These are phyloP conservation scores for Osmoderma eremita DNA, from an alignment of 2,888 invertebrate genomes.

Conservation along the genomic window DNA sequence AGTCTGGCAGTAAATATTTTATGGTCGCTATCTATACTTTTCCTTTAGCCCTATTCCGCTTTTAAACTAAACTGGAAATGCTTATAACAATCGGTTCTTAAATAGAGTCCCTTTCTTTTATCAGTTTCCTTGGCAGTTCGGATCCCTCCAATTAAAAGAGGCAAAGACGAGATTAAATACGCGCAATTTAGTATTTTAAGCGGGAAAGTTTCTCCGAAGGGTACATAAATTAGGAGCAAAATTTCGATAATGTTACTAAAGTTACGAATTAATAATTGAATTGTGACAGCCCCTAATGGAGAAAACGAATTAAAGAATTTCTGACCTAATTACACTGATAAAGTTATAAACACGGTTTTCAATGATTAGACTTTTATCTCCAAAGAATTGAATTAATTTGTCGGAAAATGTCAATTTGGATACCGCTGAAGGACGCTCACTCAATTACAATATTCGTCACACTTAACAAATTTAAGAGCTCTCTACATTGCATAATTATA, in stretches of 20 bases:
- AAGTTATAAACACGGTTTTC: constrained; percentile 7
- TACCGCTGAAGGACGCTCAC: background rate
- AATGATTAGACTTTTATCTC: background rate
- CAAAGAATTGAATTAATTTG: background rate
- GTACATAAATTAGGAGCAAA: constrained; percentile 8
- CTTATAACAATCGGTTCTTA: too few relatives aligned
- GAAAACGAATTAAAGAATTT: constrained; percentile 8
- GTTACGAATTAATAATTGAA: constrained; percentile 8
- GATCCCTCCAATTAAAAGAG: too few relatives aligned
- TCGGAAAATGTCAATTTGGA: background rate
- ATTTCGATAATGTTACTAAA: constrained; percentile 5
- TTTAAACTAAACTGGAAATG: too few relatives aligned
- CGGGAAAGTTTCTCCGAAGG: background rate
- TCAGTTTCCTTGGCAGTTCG: too few relatives aligned
- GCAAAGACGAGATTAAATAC: background rate
- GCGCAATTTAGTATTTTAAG: constrained; percentile 1
- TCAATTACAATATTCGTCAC: background rate
- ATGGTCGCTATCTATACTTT: too few relatives aligned
- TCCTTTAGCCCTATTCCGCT: too few relatives aligned
- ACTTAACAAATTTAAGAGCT: too few relatives aligned
- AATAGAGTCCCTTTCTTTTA: too few relatives aligned
- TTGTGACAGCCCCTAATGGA: constrained; percentile 6
- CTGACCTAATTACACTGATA: background rate
- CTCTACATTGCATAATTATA: too few relatives aligned
- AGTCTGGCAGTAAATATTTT: too few relatives aligned